Evolutionary conservation across 2,888 invertebrate genomes (phyloP), one percentile per base, ranked within the genome.

Genomic region (Luffia ferchaultella): DNA sequence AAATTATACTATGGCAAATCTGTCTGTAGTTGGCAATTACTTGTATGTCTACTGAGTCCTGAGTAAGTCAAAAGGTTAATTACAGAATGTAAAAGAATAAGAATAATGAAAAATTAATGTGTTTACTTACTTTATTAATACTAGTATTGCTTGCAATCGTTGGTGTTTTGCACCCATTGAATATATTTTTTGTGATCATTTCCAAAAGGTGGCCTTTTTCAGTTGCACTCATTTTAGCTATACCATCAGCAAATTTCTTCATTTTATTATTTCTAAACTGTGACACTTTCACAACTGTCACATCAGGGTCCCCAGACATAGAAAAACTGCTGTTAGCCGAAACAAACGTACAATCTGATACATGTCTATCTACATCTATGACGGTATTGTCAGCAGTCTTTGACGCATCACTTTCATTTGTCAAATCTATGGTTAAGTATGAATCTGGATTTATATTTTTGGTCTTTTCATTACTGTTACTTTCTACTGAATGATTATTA

Each of bases 351-450:
- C 68, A 70, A 2, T 77, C 74, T 9, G 20, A 20, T 2, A 58
- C 53, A 2, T 70, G 65, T 5, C 64, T 66, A 1, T 62, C 72
- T 52, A 79, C 53, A 56, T 79, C 73, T 49, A 70, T 68, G 0
- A 72, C 62, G 2, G 66, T 63, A 48, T 61, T 59, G 0, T 52
- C 42, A 1, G 43, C 64, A 0, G 48, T 20, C 19, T 53, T 52
- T 40, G 53, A 53, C 18, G 46, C 45, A 49, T 56, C 58, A 2
- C 57, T 60, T 12, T 64, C 64, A 1, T 48, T 55, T 0, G 82
- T 80, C 48, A 83, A 62, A 59, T 82, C 82, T 57, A 82, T 76
- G 0, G 82, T 83, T 48, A 74, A 50, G 54, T 62, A 79, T 0
- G 76, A 72, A 51, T 72, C 68, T 3, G 18, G 56, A 45, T 77